Evolutionary conservation across 2,888 invertebrate species (phyloP).

Genomic region (Smittia sp.): DNA sequence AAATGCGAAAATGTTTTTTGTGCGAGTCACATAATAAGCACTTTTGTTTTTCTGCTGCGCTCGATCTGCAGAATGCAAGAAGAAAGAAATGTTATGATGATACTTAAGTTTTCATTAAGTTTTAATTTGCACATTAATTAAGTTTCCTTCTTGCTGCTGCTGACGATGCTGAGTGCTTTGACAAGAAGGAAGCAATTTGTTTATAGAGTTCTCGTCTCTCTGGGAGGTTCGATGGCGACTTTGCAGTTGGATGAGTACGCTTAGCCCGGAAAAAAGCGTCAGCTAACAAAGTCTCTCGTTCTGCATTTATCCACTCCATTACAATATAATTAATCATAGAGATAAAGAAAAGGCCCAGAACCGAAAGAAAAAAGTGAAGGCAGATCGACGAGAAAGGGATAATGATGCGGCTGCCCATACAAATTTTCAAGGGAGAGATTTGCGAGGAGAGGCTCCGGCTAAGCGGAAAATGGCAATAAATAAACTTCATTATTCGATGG

Average conservation of each 20-base stretch:
- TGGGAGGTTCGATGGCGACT: constrained; percentile 10
- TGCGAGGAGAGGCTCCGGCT: neutral
- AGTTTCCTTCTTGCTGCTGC: neutral
- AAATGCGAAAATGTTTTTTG: constrained; percentile 21
- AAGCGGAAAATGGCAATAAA: constrained; percentile 24
- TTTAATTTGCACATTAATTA: constrained; percentile 42
- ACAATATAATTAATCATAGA: constrained; percentile 39
- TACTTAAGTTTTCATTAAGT: constrained; percentile 39
- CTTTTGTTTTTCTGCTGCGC: neutral
- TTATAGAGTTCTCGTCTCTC: neutral
- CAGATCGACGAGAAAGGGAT: neutral
- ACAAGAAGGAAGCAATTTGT: constrained; percentile 12
- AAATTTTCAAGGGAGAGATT: constrained; percentile 6
- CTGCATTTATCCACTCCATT: constrained; percentile 35
- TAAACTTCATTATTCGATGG: constrained; percentile 28
- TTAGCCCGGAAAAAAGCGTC: neutral
- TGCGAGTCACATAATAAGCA: constrained; percentile 29
- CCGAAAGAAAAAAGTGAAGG: neutral
- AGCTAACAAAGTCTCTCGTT: neutral
- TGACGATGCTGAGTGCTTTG: neutral
- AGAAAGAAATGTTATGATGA: constrained; percentile 12
- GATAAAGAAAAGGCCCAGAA: constrained; percentile 15
- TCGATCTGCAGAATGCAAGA: constrained; percentile 6
- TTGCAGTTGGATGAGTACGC: neutral
- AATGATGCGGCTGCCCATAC: constrained; percentile 25